These are phyloP conservation scores for Cavia porcellus DNA, from an alignment of 2,113 vertebrate species.

Conservation along the genomic window DNA sequence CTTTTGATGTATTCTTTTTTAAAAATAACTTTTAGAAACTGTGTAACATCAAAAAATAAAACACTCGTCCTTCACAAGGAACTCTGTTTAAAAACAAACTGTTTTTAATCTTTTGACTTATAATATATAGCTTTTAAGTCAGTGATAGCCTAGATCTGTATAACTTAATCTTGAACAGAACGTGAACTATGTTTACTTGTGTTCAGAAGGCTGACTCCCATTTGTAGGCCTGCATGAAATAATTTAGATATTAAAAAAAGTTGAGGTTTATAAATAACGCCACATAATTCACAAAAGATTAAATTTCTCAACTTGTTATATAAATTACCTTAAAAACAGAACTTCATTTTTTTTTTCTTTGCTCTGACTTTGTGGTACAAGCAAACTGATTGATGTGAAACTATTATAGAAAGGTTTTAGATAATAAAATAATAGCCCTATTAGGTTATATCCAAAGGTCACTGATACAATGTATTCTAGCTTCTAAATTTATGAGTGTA, in stretches of 20 bases:
- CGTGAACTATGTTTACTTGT: neutral
- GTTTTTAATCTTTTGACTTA: constrained; percentile 18
- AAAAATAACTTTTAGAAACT: constrained; percentile 47
- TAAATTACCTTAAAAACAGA: constrained; percentile 14
- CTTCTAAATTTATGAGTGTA: neutral
- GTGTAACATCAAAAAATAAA: neutral
- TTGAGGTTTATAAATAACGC: constrained; percentile 29
- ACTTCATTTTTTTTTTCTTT: neutral
- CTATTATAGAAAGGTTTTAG: neutral
- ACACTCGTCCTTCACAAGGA: neutral
- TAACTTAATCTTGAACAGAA: constrained; percentile 37
- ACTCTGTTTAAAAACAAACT: constrained; percentile 4
- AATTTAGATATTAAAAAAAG: constrained; percentile 58
- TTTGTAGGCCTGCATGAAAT: neutral
- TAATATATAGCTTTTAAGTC: neutral
- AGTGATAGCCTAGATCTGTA: neutral
- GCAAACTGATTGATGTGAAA: constrained; percentile 4
- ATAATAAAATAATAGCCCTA: neutral
- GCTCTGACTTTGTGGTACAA: neutral
- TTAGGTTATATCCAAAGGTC: neutral
- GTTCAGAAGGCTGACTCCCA: neutral
- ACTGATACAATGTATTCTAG: neutral
- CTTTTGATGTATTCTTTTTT: constrained; percentile 33
- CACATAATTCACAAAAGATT: neutral
- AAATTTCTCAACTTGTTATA: constrained; percentile 25